Conservation (phyloP, 2,113 vertebrate species). For the Daboia siamensis region DNA sequence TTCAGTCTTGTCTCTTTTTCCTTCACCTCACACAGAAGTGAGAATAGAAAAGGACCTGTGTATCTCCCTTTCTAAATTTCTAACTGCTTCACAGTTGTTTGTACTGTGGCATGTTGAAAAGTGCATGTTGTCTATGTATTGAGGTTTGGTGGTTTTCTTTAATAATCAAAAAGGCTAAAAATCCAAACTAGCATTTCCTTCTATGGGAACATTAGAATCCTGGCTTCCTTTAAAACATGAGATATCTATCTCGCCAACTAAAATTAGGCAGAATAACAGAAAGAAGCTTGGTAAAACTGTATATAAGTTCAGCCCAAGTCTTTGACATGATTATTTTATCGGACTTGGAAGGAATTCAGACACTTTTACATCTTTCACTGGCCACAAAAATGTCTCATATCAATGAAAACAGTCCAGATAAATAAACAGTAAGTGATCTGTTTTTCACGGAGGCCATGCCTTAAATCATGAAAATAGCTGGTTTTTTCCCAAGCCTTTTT, state of each 20-base stretch:
- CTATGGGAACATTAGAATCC: background rate
- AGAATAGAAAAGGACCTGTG: background rate
- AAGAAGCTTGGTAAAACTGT: background rate
- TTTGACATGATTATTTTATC: background rate
- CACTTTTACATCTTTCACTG: background rate
- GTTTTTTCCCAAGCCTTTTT: background rate
- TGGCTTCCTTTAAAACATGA: background rate
- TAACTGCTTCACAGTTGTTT: background rate
- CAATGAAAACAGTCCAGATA: background rate
- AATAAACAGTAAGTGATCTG: conserved; percentile 15
- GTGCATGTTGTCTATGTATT: background rate
- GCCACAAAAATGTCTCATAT: background rate
- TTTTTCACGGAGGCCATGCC: background rate
- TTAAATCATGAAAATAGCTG: conserved; percentile 14
- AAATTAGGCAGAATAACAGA: background rate
- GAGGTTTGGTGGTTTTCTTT: background rate
- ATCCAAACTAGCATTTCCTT: background rate
- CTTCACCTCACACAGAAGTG: background rate
- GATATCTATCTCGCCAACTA: background rate
- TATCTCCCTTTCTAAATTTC: background rate
- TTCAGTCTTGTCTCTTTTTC: background rate
- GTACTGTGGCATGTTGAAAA: background rate
- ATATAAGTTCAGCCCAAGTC: background rate
- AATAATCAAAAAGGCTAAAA: background rate
- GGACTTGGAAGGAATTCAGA: background rate